Base-by-base conservation (phyloP, 1,140 invertebrate species). In the Bombyx mandarina region DNA sequence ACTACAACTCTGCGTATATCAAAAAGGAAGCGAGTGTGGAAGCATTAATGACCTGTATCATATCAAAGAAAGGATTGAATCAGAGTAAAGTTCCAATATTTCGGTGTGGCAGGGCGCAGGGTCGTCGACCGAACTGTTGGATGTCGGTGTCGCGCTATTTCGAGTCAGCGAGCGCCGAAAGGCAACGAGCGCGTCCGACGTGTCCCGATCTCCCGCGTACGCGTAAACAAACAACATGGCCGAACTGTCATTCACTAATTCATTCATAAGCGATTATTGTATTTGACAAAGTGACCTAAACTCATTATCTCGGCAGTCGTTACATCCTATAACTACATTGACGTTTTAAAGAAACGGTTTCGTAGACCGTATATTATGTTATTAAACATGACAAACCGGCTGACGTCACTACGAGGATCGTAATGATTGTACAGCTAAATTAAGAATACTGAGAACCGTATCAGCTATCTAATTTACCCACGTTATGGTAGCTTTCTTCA, bases 161-260 rank as follows among this genome's bases (percentile, higher is more conserved):
- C 77, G 69, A 85, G 80, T 65, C 68, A 62, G 67, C 76, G 79
- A 77, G 56, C 72, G 63, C 54, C 58, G 79, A 77, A 55, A 71
- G 63, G 56, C 58, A 63, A 62, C 81, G 81, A 77, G 52, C 69
- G 64, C 73, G 52, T 53, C 79, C 79, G 79, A 81, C 58, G 66
- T 69, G 64, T 62, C 63, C 71, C 61, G 66, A 61, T 62, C 48
- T 60, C 56, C 71, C 55, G 73, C 69, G 68, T 70, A 71, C 72
- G 77, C 82, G 82, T 86, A 84, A 84, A 86, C 81, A 86, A 83
- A 86, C 72, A 67, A 68, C 76, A 83, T 82, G 79, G 77, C 79
- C 66, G 76, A 79, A 77, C 76, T 83, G 81, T 84, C 83, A 86
- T 86, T 86, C 81, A 84, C 61, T 80, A 79, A 82, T 82, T 82